These are phyloP conservation scores for Deilephila porcellus DNA, from an alignment of 2,888 invertebrate species.

Conservation along the genomic window DNA sequence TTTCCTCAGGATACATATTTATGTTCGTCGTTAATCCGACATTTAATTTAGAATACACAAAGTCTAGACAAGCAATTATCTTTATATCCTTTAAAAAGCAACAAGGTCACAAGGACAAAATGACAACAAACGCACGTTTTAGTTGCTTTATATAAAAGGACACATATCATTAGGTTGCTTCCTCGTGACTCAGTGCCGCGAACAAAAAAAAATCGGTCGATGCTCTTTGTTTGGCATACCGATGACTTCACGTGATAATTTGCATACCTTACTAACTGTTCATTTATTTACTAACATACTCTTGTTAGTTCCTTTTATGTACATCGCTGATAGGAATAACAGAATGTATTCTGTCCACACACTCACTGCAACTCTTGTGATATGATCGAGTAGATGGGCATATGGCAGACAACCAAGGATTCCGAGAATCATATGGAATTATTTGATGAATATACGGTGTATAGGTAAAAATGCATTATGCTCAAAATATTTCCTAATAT, in stretches of 20 bases:
- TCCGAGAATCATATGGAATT: no score
- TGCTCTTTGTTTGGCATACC: conserved; percentile 17
- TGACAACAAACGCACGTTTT: not conserved
- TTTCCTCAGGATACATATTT: no score
- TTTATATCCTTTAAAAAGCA: not conserved
- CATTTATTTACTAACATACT: conserved; percentile 2
- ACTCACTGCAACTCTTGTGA: no score
- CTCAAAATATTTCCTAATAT: no score
- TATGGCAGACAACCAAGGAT: no score
- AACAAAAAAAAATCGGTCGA: conserved; percentile 11
- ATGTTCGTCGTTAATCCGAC: no score
- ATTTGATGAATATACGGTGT: no score
- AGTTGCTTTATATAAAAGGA: not conserved
- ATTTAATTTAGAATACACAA: not conserved
- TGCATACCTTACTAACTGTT: conserved; percentile 19
- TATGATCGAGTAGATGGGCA: no score
- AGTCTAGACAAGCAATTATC: not conserved
- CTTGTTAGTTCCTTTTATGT: not conserved
- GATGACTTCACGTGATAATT: conserved; percentile 29
- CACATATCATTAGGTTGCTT: not conserved
- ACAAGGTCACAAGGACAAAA: not conserved
- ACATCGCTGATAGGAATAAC: no score
- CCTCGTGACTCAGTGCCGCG: conserved; percentile 15
- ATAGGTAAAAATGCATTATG: no score
- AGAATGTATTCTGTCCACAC: no score